Evolutionary conservation across 92 coral and sea anemone species (phyloP), one percentile per base, ranked within the genome.

Genomic region (Phenganax subtilis): DNA sequence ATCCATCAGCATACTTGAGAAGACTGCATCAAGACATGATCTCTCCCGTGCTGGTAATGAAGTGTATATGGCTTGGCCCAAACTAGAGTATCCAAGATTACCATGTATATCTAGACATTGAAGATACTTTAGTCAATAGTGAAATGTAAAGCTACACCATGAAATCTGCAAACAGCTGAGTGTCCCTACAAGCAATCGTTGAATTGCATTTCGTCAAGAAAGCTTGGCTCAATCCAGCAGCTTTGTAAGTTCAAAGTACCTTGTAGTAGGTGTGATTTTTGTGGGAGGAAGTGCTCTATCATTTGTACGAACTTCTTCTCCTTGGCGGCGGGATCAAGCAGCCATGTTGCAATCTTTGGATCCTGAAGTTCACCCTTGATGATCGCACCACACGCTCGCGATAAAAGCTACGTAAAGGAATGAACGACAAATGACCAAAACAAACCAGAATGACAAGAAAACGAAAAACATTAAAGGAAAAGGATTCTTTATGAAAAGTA

Each of bases 331-430:
- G 99, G 99, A 84, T 96, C 97, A 12, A 90, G 86, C 60, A 96
- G 86, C 99, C 99, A 96, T 25, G 92, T 79, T 0, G 99, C 99
- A 31, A 96, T 88, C 77, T 90, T 92, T 12, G 99, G 99, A 83
- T 96, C 99, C 63, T 86, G 90, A 17, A 88, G 81, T 15, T 88
- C 87, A 51, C 97, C 96, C 44, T 75, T 63, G 29, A 92, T 86
- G 44, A 92, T 83, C 64, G 92, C 75, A 17, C 97, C 93, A 75
- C 96, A 85, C n/a, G 89, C 85, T 47, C 85, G 96, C 44, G 93
- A 89, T 8, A 90, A 75, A 53, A 82, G 87, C 99, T 96, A 67
- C 11, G 55, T 54, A 52, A 56, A 20, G 37, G 6, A 56, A 60
- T 44, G 31, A 47, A 47, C 28, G 51, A 29, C 2, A 30, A 71